phyloP scores from a whole-genome alignment of 2,888 invertebrate species.

The Tupiocoris notatus region DNA sequence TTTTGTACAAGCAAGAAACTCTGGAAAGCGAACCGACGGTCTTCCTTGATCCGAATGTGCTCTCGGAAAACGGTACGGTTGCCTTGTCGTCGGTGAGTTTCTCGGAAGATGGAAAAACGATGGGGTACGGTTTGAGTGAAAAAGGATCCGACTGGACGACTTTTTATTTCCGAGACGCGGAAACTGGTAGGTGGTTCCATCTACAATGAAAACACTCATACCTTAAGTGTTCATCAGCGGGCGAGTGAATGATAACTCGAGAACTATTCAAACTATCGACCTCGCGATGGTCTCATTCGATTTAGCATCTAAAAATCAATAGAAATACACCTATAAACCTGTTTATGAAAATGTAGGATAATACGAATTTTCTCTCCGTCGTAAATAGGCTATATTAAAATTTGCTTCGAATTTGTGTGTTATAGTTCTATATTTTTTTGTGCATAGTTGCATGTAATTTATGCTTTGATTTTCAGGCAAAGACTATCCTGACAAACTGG shows the following conservation, averaged over 20 bases:
- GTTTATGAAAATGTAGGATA: too few species aligned
- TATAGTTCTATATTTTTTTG: too few species aligned
- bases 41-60: slow-evolving; percentile 91
- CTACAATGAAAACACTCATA: background rate
- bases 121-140: slow-evolving; percentile 87
- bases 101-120: slow-evolving; percentile 83
- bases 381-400: too few species aligned
- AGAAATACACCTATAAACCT: too few species aligned
- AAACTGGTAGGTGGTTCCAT: slow-evolving; percentile 59
- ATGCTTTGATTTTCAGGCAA: slow-evolving; percentile 59
- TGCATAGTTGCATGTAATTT: too few species aligned
- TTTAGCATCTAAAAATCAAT: too few species aligned
- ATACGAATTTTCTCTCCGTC: too few species aligned
- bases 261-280: too few species aligned
- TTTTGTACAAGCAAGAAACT: slow-evolving; percentile 82
- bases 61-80: slow-evolving; percentile 88
- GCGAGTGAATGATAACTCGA: too few species aligned
- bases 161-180: slow-evolving; percentile 76
- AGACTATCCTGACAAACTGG: slow-evolving; percentile 84
- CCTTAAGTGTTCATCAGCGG: background rate
- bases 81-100: slow-evolving; percentile 74
- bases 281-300: too few species aligned
- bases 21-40: slow-evolving; percentile 73
- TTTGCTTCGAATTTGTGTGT: too few species aligned
- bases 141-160: slow-evolving; percentile 97